These are phyloP conservation scores for Bombus vancouverensis DNA, from an alignment of 1,140 invertebrate genomes.

Conservation along the genomic window DNA sequence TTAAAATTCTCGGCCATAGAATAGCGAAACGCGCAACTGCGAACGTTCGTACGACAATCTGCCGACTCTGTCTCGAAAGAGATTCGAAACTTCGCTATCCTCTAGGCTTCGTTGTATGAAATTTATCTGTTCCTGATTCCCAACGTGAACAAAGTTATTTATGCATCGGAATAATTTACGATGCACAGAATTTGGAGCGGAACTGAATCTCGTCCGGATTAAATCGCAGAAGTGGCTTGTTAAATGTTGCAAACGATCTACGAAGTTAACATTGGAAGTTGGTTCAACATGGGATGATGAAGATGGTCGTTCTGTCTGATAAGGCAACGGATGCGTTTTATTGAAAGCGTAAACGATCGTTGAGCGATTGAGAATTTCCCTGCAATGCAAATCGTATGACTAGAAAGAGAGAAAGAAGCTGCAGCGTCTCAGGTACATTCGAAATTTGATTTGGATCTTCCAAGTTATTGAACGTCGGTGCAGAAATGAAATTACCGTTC, in stretches of 20 bases:
- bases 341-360: neutral
- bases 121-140: neutral
- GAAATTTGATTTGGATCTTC: slow-evolving; percentile 44
- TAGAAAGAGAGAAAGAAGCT: neutral
- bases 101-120: neutral
- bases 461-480: slow-evolving; percentile 50
- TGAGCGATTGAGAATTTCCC: neutral
- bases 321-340: neutral
- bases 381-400: slow-evolving; percentile 41
- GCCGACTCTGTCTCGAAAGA: neutral
- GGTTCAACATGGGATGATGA: too few relatives aligned
- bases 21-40: neutral
- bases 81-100: neutral
- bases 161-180: neutral
- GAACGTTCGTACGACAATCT: neutral
- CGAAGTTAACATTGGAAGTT: neutral
- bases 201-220: neutral
- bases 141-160: neutral
- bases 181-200: neutral
- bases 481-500: slow-evolving; percentile 32
- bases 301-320: neutral
- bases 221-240: neutral
- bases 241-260: neutral
- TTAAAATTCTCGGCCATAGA: neutral
- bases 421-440: slow-evolving; percentile 28